Conservation (phyloP, 2,797 vertebrate species). For the Paratrypauchen microcephalus region DNA sequence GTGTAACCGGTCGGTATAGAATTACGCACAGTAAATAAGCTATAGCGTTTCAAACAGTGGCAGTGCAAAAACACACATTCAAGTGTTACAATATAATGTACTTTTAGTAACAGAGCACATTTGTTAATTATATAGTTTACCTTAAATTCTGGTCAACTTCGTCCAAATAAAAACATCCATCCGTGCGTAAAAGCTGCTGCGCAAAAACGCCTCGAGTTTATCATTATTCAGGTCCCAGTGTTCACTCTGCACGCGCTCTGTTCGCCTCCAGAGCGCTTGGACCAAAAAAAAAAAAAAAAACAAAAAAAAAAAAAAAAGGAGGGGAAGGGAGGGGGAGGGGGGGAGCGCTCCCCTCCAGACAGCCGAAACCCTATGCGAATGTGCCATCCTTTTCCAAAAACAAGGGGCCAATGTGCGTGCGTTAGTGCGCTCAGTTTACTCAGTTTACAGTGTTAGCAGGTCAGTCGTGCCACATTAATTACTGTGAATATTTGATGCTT, state of each 20-base stretch:
- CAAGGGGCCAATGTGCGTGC: slow-evolving; percentile 11
- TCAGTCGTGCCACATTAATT: slow-evolving; percentile 15
- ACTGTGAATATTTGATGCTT: slow-evolving; percentile 27
- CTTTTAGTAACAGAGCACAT: background rate
- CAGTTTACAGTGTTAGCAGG: slow-evolving; percentile 5
- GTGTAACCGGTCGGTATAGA: slow-evolving; percentile 13
- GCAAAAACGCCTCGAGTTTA: background rate
- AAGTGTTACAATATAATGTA: background rate
- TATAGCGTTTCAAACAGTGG: slow-evolving; percentile 23
- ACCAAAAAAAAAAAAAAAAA: background rate
- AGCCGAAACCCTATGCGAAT: background rate
- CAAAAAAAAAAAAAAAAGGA: too few relatives aligned
- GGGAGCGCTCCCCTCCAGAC: slow-evolving; percentile 3
- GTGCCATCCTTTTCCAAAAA: background rate
- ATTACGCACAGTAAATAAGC: slow-evolving; percentile 17
- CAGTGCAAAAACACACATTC: background rate
- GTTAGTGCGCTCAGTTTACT: slow-evolving; percentile 5
- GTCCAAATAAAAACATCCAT: background rate
- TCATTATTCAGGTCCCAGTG: background rate
- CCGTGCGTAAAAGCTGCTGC: background rate
- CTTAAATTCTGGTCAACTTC: background rate
- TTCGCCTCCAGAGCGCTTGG: background rate
- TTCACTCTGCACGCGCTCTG: background rate
- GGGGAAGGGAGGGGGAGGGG: too few relatives aligned
- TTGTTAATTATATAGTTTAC: background rate